phyloP scores from a whole-genome alignment of 2,888 invertebrate genomes.

The Aproaerema taeniolella region DNA sequence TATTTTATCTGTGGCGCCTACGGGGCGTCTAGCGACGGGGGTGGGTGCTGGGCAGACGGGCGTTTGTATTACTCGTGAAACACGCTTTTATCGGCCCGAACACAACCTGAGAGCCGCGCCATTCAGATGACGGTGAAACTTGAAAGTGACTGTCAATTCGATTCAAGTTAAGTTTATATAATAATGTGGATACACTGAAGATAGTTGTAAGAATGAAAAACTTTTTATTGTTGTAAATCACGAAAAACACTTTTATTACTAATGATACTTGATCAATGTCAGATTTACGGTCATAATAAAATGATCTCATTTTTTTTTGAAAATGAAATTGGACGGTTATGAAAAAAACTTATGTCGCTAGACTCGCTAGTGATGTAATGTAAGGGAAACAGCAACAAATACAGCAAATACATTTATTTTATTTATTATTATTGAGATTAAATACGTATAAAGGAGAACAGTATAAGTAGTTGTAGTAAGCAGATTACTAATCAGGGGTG shows the following conservation, averaged over 20 bases:
- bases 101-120: background rate
- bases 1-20: slow-evolving; percentile 60
- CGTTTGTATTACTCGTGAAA: background rate
- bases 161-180: background rate
- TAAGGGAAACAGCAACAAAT: background rate
- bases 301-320: no score
- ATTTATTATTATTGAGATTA: background rate
- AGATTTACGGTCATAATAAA: no score
- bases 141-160: background rate
- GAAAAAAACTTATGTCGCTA: no score
- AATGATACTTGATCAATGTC: no score
- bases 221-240: background rate
- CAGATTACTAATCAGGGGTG: background rate
- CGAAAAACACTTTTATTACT: no score
- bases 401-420: background rate
- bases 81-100: background rate
- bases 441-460: background rate
- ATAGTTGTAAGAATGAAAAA: background rate
- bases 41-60: slow-evolving; percentile 34
- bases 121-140: no score
- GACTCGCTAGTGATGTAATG: no score
- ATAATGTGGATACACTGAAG: background rate
- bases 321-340: no score
- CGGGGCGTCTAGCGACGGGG: slow-evolving; percentile 30
- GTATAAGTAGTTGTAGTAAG: background rate